phyloP scores from a whole-genome alignment of 2,113 vertebrate genomes.

The Clarias magur region DNA sequence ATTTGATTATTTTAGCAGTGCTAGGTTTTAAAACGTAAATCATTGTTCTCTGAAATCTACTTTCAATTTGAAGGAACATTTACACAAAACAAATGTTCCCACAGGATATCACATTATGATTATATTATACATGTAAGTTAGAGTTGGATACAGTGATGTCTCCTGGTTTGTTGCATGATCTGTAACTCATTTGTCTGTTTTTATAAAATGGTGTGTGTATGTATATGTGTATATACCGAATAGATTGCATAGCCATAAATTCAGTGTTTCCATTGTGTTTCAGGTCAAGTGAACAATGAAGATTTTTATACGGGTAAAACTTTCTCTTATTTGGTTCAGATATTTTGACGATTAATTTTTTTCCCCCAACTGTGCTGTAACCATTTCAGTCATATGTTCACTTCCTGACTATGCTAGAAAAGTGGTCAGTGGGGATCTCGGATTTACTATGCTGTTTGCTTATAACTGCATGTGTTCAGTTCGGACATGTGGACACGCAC shows the following conservation, averaged over 20 bases:
- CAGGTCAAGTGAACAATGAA: conserved; percentile 28
- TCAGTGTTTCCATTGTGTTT: background rate
- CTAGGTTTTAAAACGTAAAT: background rate
- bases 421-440: background rate
- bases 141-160: background rate
- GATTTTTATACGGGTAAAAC: conserved; percentile 43
- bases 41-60: background rate
- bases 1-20: background rate
- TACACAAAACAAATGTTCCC: background rate
- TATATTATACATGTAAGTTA: background rate
- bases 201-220: background rate
- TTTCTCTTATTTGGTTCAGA: too few species aligned
- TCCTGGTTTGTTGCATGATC: background rate
- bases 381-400: background rate
- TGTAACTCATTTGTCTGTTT: background rate
- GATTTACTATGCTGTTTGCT: background rate
- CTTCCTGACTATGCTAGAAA: background rate
- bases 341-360: background rate
- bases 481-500: conserved; percentile 76
- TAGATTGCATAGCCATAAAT: background rate
- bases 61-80: background rate
- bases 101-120: background rate
- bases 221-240: background rate
- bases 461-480: conserved; percentile 65
- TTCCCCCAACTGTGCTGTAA: background rate